Evolutionary conservation across 2,888 invertebrate species (phyloP), one percentile per base, ranked within the genome.

Genomic region (Leptura quadrifasciata): DNA sequence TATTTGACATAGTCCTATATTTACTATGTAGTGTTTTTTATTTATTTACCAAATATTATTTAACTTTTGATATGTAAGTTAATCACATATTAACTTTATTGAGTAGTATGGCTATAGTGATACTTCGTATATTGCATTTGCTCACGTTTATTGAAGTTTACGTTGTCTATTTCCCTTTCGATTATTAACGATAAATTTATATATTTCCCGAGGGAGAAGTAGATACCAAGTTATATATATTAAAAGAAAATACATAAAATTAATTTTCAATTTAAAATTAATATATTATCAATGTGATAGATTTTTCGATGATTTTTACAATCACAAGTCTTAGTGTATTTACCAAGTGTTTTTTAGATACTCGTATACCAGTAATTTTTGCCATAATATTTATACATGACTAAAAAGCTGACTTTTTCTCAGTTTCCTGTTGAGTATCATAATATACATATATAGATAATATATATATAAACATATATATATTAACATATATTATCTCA

Each of bases 261-360:
- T 69, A 80, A 79, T 82, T 80, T 83, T 84, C 84, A 78, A 81
- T 82, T 85, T 68, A 83, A 83, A 81, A 79, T 84, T 81, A 83
- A 84, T 86, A 86, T 85, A 85, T 86, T 86, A 84, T 89, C 87
- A 91, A 92, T 92, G 92, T 92, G 92, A 92, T 92, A 92, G 92
- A 91, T 91, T 92, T 91, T 92, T 92, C 91, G 92, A 92, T 92
- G 91, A 92, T 92, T 92, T 92, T 92, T 92, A 92, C 92, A 92
- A 92, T 92, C 92, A 91, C 91, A 91, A 84, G 88, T 90, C 88
- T 89, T 90, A 89, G 89, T 88, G 86, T 89, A 87, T 90, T 89
- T 89, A 90, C 89, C 90, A 89, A 89, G 89, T 88, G 87, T 88
- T 89, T 89, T 88, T 89, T 88, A 89, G 89, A 89, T 89, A 89